Evolutionary conservation across 2,113 vertebrate species (phyloP), one percentile per base, ranked within the genome.

Genomic region (Lepisosteus osseus): DNA sequence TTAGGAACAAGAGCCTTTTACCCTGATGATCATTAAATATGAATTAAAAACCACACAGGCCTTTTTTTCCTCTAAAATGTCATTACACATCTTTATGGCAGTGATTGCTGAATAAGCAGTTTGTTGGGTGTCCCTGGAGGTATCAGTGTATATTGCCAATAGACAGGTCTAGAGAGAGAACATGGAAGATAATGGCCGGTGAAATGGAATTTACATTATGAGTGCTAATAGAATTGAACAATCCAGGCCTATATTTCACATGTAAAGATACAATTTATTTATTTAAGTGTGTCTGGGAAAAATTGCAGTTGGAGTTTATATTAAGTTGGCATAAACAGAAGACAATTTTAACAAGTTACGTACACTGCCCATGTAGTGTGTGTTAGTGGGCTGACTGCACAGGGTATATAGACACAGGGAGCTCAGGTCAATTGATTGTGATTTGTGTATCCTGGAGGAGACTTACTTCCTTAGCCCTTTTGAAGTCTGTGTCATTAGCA

Each of bases 41-140:
- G 90, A 93, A 92, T 91, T 91, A 90, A 91, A 93, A 91, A 92
- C 91, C 91, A 89, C 91, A 90, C 85, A 89, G 91, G 89, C 89
- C 89, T 91, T 87, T 92, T 91, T 91, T 86, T 87, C 85, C 89
- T 77, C 80, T 70, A 80, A 89, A 92, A 92, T 92, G 90, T 92
- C 90, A 91, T 92, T 92, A 92, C 85, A 90, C 84, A 83, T 91
- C 86, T 90, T 90, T 88, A 92, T 90, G 88, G 89, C 82, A 88
- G 79, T 77, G 78, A 83, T 90, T 92, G 91, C 92, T 92, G 91
- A 91, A 92, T 92, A 92, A 92, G 91, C 90, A 92, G 87, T 92
- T 91, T 84, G 82, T 87, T 86, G 86, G 78, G 67, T 83, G 86
- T 88, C 89, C 90, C 83, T 67, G 87, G 79, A 87, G 85, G 81